A percentile compares a stretch with the other conserved stretches of the same genome.
phyloP scores from a whole-genome alignment of 2,888 invertebrate species.

The Idaea aversata region DNA sequence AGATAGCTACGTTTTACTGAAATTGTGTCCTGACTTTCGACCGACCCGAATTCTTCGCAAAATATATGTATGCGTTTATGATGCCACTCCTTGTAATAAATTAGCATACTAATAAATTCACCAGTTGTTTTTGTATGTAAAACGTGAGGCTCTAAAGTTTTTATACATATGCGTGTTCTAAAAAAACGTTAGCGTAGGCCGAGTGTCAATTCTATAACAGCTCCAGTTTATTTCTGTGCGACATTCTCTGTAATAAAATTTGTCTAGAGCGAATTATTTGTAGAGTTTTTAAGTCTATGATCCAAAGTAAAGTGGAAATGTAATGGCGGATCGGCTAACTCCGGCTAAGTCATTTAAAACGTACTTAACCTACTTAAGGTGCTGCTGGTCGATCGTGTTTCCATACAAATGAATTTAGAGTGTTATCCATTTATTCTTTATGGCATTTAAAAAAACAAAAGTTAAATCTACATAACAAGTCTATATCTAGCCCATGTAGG shows the following conservation, averaged over 20 bases:
- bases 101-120: conserved; percentile 42
- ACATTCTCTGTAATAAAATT: conserved; percentile 26
- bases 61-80: conserved; percentile 37
- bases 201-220: conserved; percentile 45
- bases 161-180: conserved; percentile 57
- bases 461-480: no score
- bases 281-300: conserved; percentile 25
- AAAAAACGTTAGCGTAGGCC: conserved; percentile 50
- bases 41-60: conserved; percentile 39
- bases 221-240: conserved; percentile 41
- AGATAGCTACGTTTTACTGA: conserved; percentile 38
- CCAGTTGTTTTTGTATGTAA: conserved; percentile 41
- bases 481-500: no score
- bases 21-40: conserved; percentile 33
- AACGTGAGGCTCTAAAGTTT: conserved; percentile 38
- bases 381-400: no score
- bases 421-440: no score
- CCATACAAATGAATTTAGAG: no score
- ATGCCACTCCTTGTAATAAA: conserved; percentile 42
- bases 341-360: conserved; percentile 49
- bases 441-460: no score
- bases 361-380: conserved; percentile 62
- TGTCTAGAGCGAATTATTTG: conserved; percentile 23
- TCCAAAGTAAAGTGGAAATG: conserved; percentile 27
- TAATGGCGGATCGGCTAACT: conserved; percentile 46